phyloP scores from a whole-genome alignment of 1,140 invertebrate species.

The Drosophila pseudoananassae region DNA sequence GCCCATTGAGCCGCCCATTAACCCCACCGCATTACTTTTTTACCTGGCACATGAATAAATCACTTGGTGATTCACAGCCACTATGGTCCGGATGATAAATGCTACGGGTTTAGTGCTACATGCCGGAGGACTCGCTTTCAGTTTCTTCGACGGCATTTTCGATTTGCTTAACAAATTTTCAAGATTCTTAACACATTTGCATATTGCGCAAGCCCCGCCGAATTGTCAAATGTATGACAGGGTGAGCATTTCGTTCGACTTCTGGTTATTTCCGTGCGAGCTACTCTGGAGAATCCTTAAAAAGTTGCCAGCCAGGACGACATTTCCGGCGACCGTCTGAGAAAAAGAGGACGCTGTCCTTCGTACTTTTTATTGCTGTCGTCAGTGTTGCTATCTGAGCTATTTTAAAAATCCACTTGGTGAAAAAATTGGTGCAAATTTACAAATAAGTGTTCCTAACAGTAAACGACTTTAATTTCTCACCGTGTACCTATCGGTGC shows the following conservation, averaged over 20 bases:
- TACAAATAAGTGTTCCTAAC: not conserved
- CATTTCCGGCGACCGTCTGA: not conserved
- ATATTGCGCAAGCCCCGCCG: conserved; percentile 53
- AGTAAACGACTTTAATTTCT: not conserved
- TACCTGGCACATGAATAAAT: conserved; percentile 78
- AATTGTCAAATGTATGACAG: conserved; percentile 64
- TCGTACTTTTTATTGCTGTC: conserved; percentile 70
- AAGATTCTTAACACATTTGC: conserved; percentile 80
- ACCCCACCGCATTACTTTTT: conserved; percentile 66
- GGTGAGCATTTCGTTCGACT: conserved; percentile 24
- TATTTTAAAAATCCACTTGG: not conserved
- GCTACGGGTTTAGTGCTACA: conserved; percentile 42
- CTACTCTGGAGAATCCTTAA: not conserved
- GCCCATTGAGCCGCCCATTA: conserved; percentile 67
- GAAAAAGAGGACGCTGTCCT: conserved; percentile 23
- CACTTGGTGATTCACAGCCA: conserved; percentile 57
- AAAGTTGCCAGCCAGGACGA: conserved; percentile 1
- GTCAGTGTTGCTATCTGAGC: conserved; percentile 51
- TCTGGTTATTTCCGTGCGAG: not conserved
- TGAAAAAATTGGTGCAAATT: not conserved
- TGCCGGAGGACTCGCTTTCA: conserved; percentile 23
- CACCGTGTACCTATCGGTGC: not conserved
- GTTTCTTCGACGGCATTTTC: conserved; percentile 53
- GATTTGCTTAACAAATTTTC: conserved; percentile 82
- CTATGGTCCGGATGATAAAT: conserved; percentile 67